A percentile compares a stretch with the other conserved stretches of the same genome.
These are phyloP conservation scores for Smutsia temminckii DNA, from an alignment of 2,797 vertebrate genomes.

Conservation along the genomic window DNA sequence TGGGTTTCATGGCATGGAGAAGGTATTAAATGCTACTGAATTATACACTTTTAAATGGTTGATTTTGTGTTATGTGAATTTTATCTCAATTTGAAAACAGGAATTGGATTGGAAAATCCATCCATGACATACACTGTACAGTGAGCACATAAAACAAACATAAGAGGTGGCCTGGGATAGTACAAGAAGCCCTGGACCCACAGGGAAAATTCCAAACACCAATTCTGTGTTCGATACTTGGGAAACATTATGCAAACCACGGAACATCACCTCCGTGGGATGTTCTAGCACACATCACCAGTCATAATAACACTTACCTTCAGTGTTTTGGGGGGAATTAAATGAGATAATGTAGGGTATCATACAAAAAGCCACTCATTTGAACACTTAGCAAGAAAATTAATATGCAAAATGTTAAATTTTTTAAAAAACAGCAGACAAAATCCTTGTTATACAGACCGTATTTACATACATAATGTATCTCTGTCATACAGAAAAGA, in stretches of 20 bases:
- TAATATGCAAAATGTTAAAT: background rate
- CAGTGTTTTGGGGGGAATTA: background rate
- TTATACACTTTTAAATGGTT: background rate
- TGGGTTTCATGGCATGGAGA: background rate
- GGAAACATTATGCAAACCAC: background rate
- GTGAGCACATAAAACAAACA: background rate
- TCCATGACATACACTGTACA: background rate
- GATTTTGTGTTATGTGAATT: background rate
- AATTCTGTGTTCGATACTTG: background rate
- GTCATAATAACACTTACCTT: accelerated
- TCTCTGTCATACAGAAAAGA: background rate
- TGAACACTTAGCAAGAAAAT: background rate
- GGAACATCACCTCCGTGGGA: background rate
- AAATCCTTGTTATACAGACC: background rate
- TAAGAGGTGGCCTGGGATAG: background rate
- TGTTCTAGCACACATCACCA: accelerated
- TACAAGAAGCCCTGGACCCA: background rate
- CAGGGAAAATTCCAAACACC: background rate
- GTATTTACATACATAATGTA: background rate
- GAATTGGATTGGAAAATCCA: background rate
- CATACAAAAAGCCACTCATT: background rate
- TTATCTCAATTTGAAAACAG: background rate
- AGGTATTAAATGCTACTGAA: background rate
- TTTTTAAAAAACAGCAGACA: background rate
- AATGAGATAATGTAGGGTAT: background rate